phyloP scores from a whole-genome alignment of 2,113 vertebrate genomes.

The Chionodraco myersi region DNA sequence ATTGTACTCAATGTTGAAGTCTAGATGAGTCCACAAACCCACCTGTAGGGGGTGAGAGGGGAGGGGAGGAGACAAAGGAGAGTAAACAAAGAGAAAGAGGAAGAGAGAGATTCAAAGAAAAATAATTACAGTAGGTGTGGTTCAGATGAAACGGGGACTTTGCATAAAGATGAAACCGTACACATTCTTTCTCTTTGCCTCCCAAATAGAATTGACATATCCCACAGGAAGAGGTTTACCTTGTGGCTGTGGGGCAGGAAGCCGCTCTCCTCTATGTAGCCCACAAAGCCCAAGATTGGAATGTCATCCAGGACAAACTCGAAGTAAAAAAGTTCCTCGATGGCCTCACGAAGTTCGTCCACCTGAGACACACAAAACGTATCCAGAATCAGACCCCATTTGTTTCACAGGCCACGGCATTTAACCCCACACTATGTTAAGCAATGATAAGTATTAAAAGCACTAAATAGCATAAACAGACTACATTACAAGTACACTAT shows the following conservation, averaged over 20 bases:
- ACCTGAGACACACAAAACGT: conserved; percentile 77
- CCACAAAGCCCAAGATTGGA: conserved; percentile 93
- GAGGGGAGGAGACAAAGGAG: no score
- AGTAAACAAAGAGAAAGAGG: neutral
- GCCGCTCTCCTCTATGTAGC: conserved; percentile 93
- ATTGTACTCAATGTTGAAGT: conserved; percentile 93
- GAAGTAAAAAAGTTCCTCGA: conserved; percentile 95
- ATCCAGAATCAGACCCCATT: neutral
- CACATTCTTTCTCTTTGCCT: neutral
- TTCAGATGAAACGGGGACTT: conserved; percentile 4
- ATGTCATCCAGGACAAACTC: conserved; percentile 94
- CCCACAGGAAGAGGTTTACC: conserved; percentile 52
- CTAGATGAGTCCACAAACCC: conserved; percentile 91
- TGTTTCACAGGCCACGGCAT: neutral
- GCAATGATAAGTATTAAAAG: neutral
- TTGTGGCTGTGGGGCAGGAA: conserved; percentile 93
- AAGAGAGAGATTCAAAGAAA: neutral
- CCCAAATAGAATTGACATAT: neutral
- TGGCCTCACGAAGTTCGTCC: conserved; percentile 89
- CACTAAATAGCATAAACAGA: neutral
- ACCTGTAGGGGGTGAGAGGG: conserved; percentile 76
- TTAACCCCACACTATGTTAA: neutral
- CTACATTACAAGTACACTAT: neutral
- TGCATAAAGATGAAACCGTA: neutral
- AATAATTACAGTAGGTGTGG: neutral